Base-by-base conservation (phyloP, 2,888 invertebrate species). In the Diloba caeruleocephala region DNA sequence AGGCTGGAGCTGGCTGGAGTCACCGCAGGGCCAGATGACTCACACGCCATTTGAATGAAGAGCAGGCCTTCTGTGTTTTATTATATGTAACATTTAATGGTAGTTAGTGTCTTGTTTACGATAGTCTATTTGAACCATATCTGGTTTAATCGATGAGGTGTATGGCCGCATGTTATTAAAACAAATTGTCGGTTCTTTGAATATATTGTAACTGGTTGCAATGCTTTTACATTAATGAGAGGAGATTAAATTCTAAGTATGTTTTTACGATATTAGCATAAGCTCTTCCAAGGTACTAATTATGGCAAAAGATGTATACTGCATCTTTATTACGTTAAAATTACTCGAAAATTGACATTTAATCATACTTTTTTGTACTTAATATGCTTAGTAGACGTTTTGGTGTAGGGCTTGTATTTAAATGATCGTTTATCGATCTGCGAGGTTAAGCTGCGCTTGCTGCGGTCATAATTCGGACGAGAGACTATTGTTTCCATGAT, bases 81-180 rank as follows among this genome's bases (percentile, higher is more conserved):
- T 56, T 7, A 7, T 0, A 1, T 2, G 5, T 29, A 8, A 15
- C 25, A 29, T 39, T 29, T 63, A 49, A 63, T 64, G 51, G 46
- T 48, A 58, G 46, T 58, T 64, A 58, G 46, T 10, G 1, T 7
- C 21, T 44, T 58, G 58, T 58, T 64, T 65, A 62, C 43, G 59
- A 64, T 48, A 52, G 23, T 39, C 21, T 36, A 34, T 48, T 46
- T 44, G 43, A 41, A 48, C 43, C 65, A 50, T 54, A 65, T 59
- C 49, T 36, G 41, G 44, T 48, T 48, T 54, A 66, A 54, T 60
- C 36, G 36, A 54, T 44, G 61, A 46, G 43, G 54, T 65, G 54
- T 37, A 51, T 21, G 39, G 36, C 32, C 41, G 33, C 26, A 25
- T 29, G 39, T n/a, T n/a, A 8, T 32, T 46, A 8, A 17, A 41